Base-by-base conservation (phyloP, 53 echinoderm and acorn worm genomes). In the Luidia sarsii region DNA sequence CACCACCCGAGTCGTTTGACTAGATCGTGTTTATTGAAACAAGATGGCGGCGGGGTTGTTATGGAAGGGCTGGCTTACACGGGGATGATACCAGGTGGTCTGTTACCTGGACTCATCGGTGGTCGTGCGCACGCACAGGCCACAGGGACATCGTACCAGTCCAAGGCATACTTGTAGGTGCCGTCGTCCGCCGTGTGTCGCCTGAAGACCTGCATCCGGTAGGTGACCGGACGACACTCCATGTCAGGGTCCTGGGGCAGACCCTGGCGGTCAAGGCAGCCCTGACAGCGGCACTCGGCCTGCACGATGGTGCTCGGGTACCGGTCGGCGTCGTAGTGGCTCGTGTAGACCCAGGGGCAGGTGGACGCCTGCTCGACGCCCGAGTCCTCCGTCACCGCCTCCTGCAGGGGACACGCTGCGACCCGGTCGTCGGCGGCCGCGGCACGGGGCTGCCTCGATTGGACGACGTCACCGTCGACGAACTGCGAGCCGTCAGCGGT, bases 91-190 rank as follows among this genome's bases (percentile, higher is more conserved):
- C 37, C 39, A 0, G 27, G 66, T 29, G 50, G 52, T 23, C 9
- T 52, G 8, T 8, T 7, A 22, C 21, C 32, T 39, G 55, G 22
- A 32, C 0, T 5, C 9, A 33, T 37, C 1, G 32, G 25, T 16
- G 39, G 43, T 16, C 64, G 28, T 39, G 75, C 38, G 37, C 85
- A 85, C 25, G 74, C 50, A 36, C 85, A 85, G 11, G 85, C 62
- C 22, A 85, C 85, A 5, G 85, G 51, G 2, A 85, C 66, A 0
- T 33, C 27, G 2, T 52, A 51, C 23, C 15, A 35, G 13, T 65
- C 67, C 4, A 85, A 50, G 24, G 73, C 75, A n/a, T 85, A 85
- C 21, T 57, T 73, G 18, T 46, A 51, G 15, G 71, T 31, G 2
- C 85, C 85, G 7, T 29, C 65, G 18, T 48, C 39, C 33, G 54